A percentile compares a stretch with the other conserved stretches of the same genome.
phyloP scores from a whole-genome alignment of 2,888 invertebrate genomes.

The Andrena bucephala region DNA sequence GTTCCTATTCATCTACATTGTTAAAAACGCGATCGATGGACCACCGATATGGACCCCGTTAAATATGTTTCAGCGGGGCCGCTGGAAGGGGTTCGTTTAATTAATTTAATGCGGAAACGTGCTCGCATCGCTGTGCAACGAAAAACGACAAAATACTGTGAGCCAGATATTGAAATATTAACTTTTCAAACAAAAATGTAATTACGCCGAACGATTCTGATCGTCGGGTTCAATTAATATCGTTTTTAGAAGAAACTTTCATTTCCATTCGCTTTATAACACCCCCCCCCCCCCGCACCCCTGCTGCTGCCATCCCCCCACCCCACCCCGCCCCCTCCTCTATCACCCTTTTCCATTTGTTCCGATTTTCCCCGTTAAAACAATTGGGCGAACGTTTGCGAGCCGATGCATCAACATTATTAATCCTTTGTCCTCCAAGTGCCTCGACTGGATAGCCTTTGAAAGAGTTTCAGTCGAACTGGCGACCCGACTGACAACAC shows the following conservation, averaged over 20 bases:
- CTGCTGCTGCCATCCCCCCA: not conserved
- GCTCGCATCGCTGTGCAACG: slow-evolving; percentile 13
- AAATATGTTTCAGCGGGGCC: slow-evolving; percentile 38
- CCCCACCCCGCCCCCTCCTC: not conserved
- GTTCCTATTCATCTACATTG: slow-evolving; percentile 48
- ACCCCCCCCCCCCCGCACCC: no score
- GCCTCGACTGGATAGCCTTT: not conserved
- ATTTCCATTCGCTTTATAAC: slow-evolving; percentile 10
- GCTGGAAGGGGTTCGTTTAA: slow-evolving; percentile 52
- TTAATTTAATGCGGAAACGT: slow-evolving; percentile 53
- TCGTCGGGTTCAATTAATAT: slow-evolving; percentile 28
- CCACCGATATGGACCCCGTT: slow-evolving; percentile 20
- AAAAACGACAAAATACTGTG: slow-evolving; percentile 37
- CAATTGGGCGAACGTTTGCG: slow-evolving; percentile 12
- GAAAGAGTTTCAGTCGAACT: slow-evolving; percentile 14
- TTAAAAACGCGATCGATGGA: slow-evolving; percentile 63
- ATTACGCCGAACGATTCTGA: slow-evolving; percentile 33
- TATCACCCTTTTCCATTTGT: not conserved
- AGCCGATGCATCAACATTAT: slow-evolving; percentile 14
- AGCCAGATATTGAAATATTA: slow-evolving; percentile 52
- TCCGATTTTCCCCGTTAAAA: slow-evolving; percentile 13
- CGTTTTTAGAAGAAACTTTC: slow-evolving; percentile 37
- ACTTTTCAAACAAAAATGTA: slow-evolving; percentile 57
- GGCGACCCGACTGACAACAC: not conserved
- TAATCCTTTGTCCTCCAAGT: not conserved